Percentiles rank a stretch among this genome's conserved stretches.
These are phyloP conservation scores for Cirrhinus mrigala DNA, from an alignment of 2,797 vertebrate genomes.

Conservation along the genomic window DNA sequence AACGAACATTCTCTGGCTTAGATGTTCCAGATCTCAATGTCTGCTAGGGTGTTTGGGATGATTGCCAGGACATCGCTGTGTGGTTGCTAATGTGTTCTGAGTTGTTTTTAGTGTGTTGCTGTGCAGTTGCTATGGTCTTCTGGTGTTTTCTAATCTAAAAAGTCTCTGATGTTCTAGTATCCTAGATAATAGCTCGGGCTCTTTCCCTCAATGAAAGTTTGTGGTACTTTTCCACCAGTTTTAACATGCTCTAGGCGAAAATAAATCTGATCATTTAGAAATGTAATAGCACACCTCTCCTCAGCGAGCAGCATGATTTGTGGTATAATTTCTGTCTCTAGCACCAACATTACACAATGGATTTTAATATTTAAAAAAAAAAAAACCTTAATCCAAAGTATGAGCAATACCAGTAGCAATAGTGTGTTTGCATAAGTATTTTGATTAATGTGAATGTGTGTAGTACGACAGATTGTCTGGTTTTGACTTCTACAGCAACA, in stretches of 20 bases:
- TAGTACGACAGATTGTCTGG: not conserved
- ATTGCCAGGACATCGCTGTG: constrained; percentile 13
- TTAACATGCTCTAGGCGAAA: not conserved
- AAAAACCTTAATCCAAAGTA: not conserved
- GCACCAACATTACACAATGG: not conserved
- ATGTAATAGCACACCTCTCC: constrained; percentile 21
- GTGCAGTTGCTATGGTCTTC: constrained; percentile 18
- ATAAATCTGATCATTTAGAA: constrained; percentile 29
- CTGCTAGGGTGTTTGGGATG: constrained; percentile 25
- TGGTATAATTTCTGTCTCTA: not conserved
- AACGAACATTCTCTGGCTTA: not conserved
- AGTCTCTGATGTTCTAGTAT: constrained; percentile 13
- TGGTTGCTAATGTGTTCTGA: constrained; percentile 11
- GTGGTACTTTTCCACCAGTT: not conserved
- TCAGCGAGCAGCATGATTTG: constrained; percentile 8
- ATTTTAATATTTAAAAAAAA: constrained; percentile 4
- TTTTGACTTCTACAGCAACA: not conserved
- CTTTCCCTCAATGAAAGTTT: not conserved
- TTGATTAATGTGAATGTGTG: not conserved
- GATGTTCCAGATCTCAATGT: constrained; percentile 10
- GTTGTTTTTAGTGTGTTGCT: constrained; percentile 21
- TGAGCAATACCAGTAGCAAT: not conserved
- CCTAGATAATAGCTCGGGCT: not conserved
- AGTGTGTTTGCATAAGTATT: not conserved
- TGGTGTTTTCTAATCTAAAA: constrained; percentile 2